Base-by-base conservation (phyloP, 53 echinoderm and acorn worm species). In the Arbacia lixula region DNA sequence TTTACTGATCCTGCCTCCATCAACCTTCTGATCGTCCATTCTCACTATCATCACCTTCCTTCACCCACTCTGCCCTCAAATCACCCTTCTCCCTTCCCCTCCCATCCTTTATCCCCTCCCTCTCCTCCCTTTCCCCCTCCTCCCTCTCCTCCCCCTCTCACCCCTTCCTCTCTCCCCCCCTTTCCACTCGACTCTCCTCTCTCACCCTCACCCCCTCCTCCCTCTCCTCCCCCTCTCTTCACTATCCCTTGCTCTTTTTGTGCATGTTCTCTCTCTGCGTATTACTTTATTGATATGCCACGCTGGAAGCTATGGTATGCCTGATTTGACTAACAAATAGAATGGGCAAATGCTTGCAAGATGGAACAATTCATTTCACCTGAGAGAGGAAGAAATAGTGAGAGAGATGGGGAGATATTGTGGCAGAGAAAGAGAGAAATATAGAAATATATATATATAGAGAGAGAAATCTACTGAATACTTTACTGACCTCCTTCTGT, bases 221-320 rank as follows among this genome's bases (percentile, higher is more conserved):
- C 19, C 17, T 20, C 16, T 12, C 40, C 28, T 21, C 28, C 16
- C 28, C 69, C 43, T 29, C 28, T 24, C 17, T 28, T 22, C 3
- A 8, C 37, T 69, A 14, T 69, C 43, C 0, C 43, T 69, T 3
- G 26, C 11, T 12, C 12, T 12, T 43, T 4, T 27, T 25, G 26
- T n/a, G 5, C 35, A n/a, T 46, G 24, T 16, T 21, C n/a, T 71
- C 76, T 34, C 53, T 29, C 29, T 5, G 11, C 0, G 12, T 38
- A 8, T 29, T 43, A 34, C 82, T 81, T 63, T 81, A 81, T 81
- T 81, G 82, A 64, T 81, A 81, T 81, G 82, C 82, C 82, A 81
- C 2, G 82, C 82, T 81, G 82, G 63, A 58, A 77, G 77, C 77
- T 21, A 57, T 40, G 82, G 63, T 63, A 81, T 63, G 82, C 82